A percentile compares a stretch with the other conserved stretches of the same genome.
phyloP scores from a whole-genome alignment of 2,797 vertebrate species.

The Leuciscus waleckii region DNA sequence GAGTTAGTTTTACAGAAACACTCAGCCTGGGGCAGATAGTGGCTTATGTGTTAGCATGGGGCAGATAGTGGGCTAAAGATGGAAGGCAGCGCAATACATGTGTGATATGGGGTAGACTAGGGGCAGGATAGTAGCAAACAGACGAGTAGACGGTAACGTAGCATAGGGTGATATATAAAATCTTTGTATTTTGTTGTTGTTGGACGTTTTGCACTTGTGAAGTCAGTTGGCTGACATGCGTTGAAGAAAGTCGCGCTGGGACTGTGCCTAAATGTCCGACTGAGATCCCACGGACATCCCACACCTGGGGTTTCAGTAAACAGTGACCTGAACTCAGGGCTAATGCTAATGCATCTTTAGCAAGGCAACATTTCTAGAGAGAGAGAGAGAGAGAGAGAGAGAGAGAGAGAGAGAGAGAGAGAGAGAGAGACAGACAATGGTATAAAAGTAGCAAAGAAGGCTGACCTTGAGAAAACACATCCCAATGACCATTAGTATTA shows the following conservation, averaged over 20 bases:
- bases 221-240: background rate
- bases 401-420: too few species aligned
- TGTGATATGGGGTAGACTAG: background rate
- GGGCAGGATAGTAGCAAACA: background rate
- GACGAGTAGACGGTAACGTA: background rate
- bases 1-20: constrained; percentile 52
- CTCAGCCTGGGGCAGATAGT: constrained; percentile 56
- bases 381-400: background rate
- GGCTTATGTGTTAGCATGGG: constrained; percentile 23
- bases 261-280: constrained; percentile 20
- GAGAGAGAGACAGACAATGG: background rate
- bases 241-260: constrained; percentile 11
- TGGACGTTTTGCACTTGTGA: background rate
- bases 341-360: constrained; percentile 1
- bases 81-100: background rate
- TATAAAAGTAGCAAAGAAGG: background rate
- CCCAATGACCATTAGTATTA: constrained; percentile 13
- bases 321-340: constrained; percentile 34
- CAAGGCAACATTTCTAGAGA: background rate
- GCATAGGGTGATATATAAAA: background rate
- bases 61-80: constrained; percentile 27
- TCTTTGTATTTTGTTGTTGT: constrained; percentile 18
- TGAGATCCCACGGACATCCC: constrained; percentile 29
- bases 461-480: constrained; percentile 36
- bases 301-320: constrained; percentile 41